Evolutionary conservation across 2,888 invertebrate species (phyloP).

Genomic region (Papilio protenor): DNA sequence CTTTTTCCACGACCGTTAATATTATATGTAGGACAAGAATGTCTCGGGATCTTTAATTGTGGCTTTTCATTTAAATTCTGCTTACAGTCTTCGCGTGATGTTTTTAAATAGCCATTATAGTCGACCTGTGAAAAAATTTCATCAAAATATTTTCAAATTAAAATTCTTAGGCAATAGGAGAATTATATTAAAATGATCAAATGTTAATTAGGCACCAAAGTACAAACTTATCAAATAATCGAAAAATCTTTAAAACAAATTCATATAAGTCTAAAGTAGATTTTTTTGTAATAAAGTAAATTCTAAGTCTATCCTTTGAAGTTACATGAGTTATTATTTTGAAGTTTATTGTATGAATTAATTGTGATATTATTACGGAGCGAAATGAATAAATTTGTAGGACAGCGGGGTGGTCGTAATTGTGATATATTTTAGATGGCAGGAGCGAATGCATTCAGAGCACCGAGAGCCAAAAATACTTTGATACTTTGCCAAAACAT

Average conservation of each 20-base stretch:
- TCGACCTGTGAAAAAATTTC: slow-evolving; percentile 8
- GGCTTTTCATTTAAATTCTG: slow-evolving; percentile 41
- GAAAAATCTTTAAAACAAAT: not conserved
- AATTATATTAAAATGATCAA: not conserved
- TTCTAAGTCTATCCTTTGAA: slow-evolving; percentile 9
- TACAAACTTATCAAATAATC: not conserved
- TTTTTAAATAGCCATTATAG: slow-evolving; percentile 4
- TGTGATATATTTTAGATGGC: slow-evolving; percentile 63
- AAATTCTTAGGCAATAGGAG: not conserved
- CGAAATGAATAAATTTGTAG: slow-evolving; percentile 31
- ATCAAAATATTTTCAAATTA: not conserved
- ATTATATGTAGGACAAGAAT: slow-evolving; percentile 49
- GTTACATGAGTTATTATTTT: not conserved
- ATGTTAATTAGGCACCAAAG: not conserved
- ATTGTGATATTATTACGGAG: slow-evolving; percentile 10
- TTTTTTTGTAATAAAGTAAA: not conserved
- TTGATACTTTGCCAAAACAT: slow-evolving; percentile 79
- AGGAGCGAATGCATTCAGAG: slow-evolving; percentile 74
- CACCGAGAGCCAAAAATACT: slow-evolving; percentile 79
- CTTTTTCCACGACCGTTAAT: slow-evolving; percentile 53
- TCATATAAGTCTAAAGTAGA: not conserved
- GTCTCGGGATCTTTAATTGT: slow-evolving; percentile 39
- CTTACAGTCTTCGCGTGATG: not conserved
- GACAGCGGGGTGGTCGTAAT: slow-evolving; percentile 53
- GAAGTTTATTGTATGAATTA: not conserved